Evolutionary conservation across 2,888 invertebrate genomes (phyloP), one percentile per base, ranked within the genome.

Genomic region (Drosophila maculinotata): DNA sequence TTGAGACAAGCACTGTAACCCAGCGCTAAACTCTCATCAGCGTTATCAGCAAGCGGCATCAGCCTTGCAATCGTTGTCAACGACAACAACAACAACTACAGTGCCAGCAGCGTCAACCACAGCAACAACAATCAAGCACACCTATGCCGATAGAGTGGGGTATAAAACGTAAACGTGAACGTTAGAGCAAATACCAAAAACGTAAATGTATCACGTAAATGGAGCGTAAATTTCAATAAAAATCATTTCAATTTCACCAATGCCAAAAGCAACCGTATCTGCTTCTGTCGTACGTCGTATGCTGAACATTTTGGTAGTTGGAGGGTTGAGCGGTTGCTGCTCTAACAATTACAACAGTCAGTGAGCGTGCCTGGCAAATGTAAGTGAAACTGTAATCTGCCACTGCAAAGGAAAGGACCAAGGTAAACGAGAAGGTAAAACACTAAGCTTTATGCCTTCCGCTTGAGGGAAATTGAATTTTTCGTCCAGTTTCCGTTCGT

Each of bases 141-240:
- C 67, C 74, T 76, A 68, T 56, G 44, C 56, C 56, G 42, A 42
- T 38, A 33, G 31, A 36, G 26, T 28, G 5, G 8, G 17, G 38
- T 39, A 41, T 38, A 23, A 51, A 35, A 64, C 53, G 73, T 52
- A 30, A 51, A 62, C 49, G 66, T 60, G 39, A 62, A 60, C 72
- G 72, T 75, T 75, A 58, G 51, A 59, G 79, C 66, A 87, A 76
- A 69, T 81, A 76, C 79, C 79, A 81, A 87, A 84, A 87, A 77
- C 87, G 81, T 86, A 83, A 79, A 86, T 83, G 81, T 85, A 87
- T 81, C 84, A 87, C 80, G 81, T 88, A 88, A 86, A 88, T 86
- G 82, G 87, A 87, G 84, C 85, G 87, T 81, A 86, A 88, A 88
- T 83, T 87, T 86, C 85, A 84, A 88, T 88, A 87, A 88, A 83